These are phyloP conservation scores for Lates calcarifer DNA, from an alignment of 2,113 vertebrate genomes.

Conservation along the genomic window DNA sequence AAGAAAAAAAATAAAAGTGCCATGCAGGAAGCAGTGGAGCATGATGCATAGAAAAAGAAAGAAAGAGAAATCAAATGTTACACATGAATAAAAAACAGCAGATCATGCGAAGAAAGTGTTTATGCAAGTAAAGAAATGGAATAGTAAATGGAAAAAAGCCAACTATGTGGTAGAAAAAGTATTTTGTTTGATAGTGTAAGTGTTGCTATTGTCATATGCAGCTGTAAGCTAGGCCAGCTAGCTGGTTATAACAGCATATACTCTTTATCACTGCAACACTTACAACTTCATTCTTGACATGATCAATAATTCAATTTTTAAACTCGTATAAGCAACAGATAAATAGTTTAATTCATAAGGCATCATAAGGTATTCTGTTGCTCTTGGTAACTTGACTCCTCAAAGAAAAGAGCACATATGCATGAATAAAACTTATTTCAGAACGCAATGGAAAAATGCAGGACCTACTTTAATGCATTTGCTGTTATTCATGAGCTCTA, in stretches of 20 bases:
- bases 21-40: constrained; percentile 71
- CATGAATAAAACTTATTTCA: not conserved
- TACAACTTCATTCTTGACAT: not conserved
- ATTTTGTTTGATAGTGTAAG: not conserved
- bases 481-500: not conserved
- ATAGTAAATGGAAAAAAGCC: constrained; percentile 8
- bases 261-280: not conserved
- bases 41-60: constrained; percentile 66
- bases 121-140: constrained; percentile 23
- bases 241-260: too few relatives aligned
- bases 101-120: constrained; percentile 22
- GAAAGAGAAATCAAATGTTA: constrained; percentile 55
- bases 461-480: not conserved
- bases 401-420: not conserved
- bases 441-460: not conserved
- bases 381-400: not conserved
- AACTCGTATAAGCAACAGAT: not conserved
- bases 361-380: not conserved
- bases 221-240: not conserved
- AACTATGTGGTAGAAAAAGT: not conserved
- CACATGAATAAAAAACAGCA: constrained; percentile 16
- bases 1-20: constrained; percentile 56
- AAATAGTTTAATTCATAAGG: too few relatives aligned
- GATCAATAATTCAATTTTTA: too few relatives aligned
- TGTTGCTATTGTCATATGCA: not conserved